A percentile compares a stretch with the other conserved stretches of the same genome.
Evolutionary conservation across 2,113 vertebrate species (phyloP).

Genomic region (Pelvicachromis taeniatus): DNA sequence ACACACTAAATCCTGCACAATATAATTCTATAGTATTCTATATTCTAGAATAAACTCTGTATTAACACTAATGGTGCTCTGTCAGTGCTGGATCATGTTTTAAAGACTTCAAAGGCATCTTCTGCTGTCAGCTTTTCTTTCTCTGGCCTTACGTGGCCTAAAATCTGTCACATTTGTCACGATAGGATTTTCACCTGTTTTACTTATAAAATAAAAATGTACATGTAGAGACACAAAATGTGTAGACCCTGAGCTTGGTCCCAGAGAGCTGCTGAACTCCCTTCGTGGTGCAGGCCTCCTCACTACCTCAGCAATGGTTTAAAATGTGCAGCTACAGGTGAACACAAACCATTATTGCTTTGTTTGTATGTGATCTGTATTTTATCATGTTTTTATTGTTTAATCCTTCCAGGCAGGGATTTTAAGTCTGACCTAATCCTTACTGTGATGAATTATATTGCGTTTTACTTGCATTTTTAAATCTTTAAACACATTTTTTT

Average conservation of each 20-base stretch:
- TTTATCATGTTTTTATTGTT: constrained; percentile 6
- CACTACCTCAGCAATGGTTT: constrained; percentile 63
- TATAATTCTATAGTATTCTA: background rate
- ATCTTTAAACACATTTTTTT: background rate
- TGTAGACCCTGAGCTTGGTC: background rate
- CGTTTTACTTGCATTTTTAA: background rate
- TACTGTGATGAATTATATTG: background rate
- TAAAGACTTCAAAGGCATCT: background rate
- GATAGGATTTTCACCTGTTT: background rate
- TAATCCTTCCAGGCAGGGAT: background rate
- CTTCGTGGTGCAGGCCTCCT: background rate
- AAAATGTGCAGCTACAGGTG: constrained; percentile 15
- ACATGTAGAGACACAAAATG: background rate
- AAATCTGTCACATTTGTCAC: background rate
- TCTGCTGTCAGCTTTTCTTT: background rate
- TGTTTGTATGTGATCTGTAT: background rate
- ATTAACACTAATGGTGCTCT: background rate
- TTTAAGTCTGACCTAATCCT: background rate
- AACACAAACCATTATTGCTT: background rate
- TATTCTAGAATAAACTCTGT: background rate
- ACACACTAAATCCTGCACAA: background rate
- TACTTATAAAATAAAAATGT: background rate
- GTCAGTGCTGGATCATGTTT: background rate
- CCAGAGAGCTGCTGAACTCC: background rate
- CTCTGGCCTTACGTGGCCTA: background rate